Conservation (phyloP, 2,113 vertebrate species). For the Ammospiza nelsoni region DNA sequence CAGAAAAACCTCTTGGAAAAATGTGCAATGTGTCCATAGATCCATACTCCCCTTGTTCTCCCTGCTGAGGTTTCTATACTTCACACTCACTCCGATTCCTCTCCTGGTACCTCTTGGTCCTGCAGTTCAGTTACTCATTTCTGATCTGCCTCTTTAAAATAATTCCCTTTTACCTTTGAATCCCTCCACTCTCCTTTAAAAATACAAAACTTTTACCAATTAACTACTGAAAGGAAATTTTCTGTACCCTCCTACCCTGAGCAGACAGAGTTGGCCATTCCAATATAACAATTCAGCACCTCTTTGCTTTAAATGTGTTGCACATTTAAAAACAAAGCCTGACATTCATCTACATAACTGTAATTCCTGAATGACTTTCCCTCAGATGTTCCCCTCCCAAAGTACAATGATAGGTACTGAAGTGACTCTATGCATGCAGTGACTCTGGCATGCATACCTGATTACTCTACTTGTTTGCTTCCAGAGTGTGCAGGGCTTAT, state of each 20-base stretch:
- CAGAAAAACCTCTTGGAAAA: not conserved
- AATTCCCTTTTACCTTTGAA: not conserved
- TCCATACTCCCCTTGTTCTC: not conserved
- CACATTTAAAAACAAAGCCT: not conserved
- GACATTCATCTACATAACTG: not conserved
- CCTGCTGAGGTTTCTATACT: not conserved
- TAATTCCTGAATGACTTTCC: conserved; percentile 4
- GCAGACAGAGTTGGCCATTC: not conserved
- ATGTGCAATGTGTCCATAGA: not conserved
- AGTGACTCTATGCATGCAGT: not conserved
- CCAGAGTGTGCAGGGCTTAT: not conserved
- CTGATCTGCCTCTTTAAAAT: not conserved
- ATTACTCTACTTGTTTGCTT: not conserved
- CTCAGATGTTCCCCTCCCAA: not conserved
- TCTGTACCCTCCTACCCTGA: not conserved
- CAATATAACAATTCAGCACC: not conserved
- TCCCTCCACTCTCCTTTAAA: not conserved
- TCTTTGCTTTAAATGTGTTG: not conserved
- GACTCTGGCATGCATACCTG: not conserved
- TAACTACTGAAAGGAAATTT: not conserved
- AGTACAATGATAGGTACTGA: not conserved
- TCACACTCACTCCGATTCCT: not conserved
- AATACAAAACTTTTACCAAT: not conserved
- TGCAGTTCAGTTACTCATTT: not conserved
- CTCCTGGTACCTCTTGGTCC: not conserved